Evolutionary conservation across 2,888 invertebrate species (phyloP).

Genomic region (Microplitis deprimator): DNA sequence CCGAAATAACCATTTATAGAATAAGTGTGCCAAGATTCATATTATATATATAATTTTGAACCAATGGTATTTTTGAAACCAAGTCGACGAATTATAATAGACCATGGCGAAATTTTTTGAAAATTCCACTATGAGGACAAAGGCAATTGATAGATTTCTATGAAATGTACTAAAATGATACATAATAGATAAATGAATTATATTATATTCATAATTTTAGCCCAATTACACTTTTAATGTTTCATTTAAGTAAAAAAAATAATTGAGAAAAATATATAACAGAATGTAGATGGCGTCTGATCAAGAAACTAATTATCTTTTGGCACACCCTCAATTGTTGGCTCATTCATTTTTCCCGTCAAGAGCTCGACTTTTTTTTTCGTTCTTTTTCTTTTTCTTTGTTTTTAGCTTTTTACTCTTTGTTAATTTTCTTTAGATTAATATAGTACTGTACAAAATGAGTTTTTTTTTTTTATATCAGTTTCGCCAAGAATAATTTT

Average conservation of each 20-base stretch:
- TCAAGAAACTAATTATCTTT: slow-evolving; percentile 67
- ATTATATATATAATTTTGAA: no score
- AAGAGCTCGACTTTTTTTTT: slow-evolving; percentile 10
- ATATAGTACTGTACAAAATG: background rate
- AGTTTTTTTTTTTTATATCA: background rate
- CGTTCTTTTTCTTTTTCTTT: background rate
- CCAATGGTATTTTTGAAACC: no score
- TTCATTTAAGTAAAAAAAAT: slow-evolving; percentile 43
- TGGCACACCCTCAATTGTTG: slow-evolving; percentile 52
- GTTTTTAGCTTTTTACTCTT: slow-evolving; percentile 6
- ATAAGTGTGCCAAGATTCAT: no score
- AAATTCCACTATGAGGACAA: no score
- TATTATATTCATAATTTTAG: no score
- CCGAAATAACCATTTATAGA: no score
- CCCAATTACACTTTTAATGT: no score
- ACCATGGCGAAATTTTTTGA: no score
- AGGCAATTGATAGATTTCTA: no score
- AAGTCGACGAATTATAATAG: no score
- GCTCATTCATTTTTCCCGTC: slow-evolving; percentile 52
- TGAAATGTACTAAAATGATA: no score
- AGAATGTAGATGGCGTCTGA: slow-evolving; percentile 57
- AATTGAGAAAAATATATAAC: background rate
- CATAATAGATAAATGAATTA: no score
- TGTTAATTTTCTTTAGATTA: background rate
- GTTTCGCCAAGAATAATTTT: background rate